Percentiles rank a stretch among this genome's conserved stretches.
Evolutionary conservation across 2,797 vertebrate genomes (phyloP).

Genomic region (Peromyscus attwateri): DNA sequence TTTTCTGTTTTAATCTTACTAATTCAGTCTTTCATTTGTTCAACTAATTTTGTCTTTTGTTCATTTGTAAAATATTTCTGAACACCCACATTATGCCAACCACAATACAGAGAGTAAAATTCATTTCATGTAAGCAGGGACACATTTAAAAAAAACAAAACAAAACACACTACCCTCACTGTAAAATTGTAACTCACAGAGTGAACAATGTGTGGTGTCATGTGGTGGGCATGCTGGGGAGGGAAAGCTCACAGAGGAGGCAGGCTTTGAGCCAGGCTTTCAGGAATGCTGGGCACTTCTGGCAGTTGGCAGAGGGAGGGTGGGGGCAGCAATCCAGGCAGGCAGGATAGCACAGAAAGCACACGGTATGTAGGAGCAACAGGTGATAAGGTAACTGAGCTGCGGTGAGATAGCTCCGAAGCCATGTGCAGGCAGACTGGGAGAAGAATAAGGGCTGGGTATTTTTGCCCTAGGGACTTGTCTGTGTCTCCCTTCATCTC

Average conservation of each 20-base stretch:
- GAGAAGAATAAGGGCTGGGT: background rate
- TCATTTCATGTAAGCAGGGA: background rate
- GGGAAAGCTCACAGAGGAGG: background rate
- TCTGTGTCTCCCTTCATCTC: background rate
- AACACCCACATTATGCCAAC: background rate
- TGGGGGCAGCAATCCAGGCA: background rate
- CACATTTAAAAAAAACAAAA: no score
- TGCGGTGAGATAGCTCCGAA: background rate
- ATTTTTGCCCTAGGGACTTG: background rate
- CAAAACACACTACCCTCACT: background rate
- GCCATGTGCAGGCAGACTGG: background rate
- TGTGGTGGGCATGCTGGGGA: background rate
- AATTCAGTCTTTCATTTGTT: background rate
- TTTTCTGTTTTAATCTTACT: slow-evolving; percentile 18
- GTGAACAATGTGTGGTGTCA: background rate
- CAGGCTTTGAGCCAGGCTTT: slow-evolving; percentile 37
- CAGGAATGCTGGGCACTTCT: slow-evolving; percentile 62
- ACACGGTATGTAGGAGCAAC: background rate
- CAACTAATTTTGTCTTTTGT: background rate
- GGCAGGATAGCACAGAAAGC: background rate
- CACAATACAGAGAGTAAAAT: background rate
- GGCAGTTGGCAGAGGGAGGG: slow-evolving; percentile 50
- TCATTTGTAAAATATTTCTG: background rate
- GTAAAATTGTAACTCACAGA: background rate
- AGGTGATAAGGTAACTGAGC: slow-evolving; percentile 15